Percentiles rank a stretch among this genome's conserved stretches.
These are phyloP conservation scores for Halcyon chelicuti DNA, from an alignment of 2,797 vertebrate species.

Conservation along the genomic window DNA sequence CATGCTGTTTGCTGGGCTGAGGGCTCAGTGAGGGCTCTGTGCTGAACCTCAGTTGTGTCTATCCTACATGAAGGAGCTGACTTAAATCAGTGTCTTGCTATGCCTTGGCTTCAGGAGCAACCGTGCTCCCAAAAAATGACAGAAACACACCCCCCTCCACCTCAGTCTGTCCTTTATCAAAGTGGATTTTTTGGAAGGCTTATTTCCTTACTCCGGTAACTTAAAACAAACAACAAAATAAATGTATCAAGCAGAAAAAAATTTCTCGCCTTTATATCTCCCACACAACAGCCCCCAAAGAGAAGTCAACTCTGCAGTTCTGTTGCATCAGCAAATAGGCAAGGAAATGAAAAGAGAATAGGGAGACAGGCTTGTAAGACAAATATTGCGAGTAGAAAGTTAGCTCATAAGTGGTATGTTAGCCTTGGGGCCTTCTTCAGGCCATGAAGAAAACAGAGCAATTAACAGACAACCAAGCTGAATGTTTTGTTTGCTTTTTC, in stretches of 20 bases:
- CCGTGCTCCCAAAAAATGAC: background rate
- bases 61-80: background rate
- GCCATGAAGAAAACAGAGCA: slow-evolving; percentile 11
- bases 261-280: background rate
- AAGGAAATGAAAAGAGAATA: background rate
- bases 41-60: background rate
- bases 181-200: background rate
- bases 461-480: slow-evolving; percentile 41
- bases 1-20: background rate
- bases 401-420: background rate
- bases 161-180: background rate
- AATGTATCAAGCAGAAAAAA: background rate
- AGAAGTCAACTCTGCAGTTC: background rate
- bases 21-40: background rate
- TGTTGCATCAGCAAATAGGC: slow-evolving; percentile 2
- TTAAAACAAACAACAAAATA: background rate
- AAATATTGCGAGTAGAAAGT: background rate
- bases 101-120: background rate
- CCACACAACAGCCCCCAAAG: background rate
- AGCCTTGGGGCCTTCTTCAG: slow-evolving; percentile 33
- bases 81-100: background rate
- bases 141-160: background rate
- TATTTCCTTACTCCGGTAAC: background rate
- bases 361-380: background rate
- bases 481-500: slow-evolving; percentile 19